Percentiles rank a stretch among this genome's conserved stretches.
phyloP scores from a whole-genome alignment of 2,888 invertebrate genomes.

The Cryptocephalus primarius region DNA sequence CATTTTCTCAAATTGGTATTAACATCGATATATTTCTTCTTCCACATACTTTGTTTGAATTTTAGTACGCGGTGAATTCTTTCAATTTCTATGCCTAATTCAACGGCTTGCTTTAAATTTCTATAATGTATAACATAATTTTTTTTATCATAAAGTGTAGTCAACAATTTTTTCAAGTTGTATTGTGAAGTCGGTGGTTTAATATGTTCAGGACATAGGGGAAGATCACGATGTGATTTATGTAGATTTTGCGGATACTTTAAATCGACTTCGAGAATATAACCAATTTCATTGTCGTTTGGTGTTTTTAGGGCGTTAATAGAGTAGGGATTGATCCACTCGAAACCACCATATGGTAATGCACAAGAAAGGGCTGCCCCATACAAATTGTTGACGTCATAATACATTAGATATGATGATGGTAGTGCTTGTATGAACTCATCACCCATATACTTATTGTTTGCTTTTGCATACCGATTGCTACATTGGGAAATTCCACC shows the following conservation, averaged over 20 bases:
- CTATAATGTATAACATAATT: conserved; percentile 4
- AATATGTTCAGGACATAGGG: conserved; percentile 4
- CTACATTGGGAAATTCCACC: conserved; percentile 22
- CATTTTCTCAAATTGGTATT: conserved; percentile 11
- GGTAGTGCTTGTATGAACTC: no score
- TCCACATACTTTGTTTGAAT: conserved; percentile 21
- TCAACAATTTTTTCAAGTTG: conserved; percentile 2
- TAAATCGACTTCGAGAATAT: conserved; percentile 2
- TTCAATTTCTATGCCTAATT: conserved; percentile 2
- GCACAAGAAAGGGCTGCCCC: background rate
- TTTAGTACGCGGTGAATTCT: conserved; percentile 3
- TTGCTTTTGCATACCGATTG: conserved; percentile 24
- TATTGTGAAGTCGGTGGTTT: no score
- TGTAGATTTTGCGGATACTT: conserved; percentile 3
- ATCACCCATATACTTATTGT: conserved; percentile 20
- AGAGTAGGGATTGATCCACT: background rate
- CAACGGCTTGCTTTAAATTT: conserved; percentile 5
- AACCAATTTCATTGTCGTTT: conserved; percentile 5
- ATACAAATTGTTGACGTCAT: conserved; percentile 1
- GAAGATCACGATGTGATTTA: conserved; percentile 3
- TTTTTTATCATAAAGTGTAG: conserved; percentile 5
- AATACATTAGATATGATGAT: background rate
- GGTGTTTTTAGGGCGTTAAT: background rate
- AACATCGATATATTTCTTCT: conserved; percentile 2
- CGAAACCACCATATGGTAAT: background rate